A percentile compares a stretch with the other conserved stretches of the same genome.
phyloP scores from a whole-genome alignment of 2,888 invertebrate species.

The Cotesia congregata region DNA sequence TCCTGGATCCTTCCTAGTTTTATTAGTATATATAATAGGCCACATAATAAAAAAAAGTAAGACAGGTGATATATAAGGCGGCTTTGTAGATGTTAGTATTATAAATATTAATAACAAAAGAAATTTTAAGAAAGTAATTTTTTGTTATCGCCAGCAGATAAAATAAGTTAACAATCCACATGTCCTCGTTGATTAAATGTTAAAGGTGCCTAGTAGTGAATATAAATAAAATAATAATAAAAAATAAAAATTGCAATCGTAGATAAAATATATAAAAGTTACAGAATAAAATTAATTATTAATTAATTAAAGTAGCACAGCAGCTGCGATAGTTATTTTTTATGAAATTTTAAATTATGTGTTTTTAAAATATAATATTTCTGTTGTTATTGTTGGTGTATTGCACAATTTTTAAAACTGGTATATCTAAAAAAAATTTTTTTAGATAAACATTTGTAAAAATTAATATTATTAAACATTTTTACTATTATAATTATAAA shows the following conservation, averaged over 20 bases:
- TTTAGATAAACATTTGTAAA: conserved; percentile 23
- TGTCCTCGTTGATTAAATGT: conserved; percentile 41
- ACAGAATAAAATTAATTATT: not conserved
- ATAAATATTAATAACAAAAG: conserved; percentile 14
- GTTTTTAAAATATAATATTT: conserved; percentile 23
- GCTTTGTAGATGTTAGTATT: conserved; percentile 1
- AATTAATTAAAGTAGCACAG: conserved; percentile 14
- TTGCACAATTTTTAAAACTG: conserved; percentile 11
- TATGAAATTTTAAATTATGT: conserved; percentile 18
- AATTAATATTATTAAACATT: conserved; percentile 19
- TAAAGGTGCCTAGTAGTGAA: conserved; percentile 46
- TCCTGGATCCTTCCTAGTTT: not conserved
- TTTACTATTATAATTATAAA: not conserved
- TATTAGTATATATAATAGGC: not conserved
- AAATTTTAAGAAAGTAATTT: conserved; percentile 18
- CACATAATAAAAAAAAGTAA: not conserved
- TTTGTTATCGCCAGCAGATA: conserved; percentile 11
- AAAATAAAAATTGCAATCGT: conserved; percentile 21
- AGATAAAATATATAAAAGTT: conserved; percentile 5
- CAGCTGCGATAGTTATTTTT: conserved; percentile 33
- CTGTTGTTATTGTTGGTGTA: conserved; percentile 34
- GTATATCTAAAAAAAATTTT: not conserved
- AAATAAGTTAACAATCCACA: conserved; percentile 6
- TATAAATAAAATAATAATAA: not conserved
- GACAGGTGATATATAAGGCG: not conserved